Percentiles rank a stretch among this genome's conserved stretches.
phyloP scores from a whole-genome alignment of 2,113 vertebrate genomes.

The Catharus minimus region DNA sequence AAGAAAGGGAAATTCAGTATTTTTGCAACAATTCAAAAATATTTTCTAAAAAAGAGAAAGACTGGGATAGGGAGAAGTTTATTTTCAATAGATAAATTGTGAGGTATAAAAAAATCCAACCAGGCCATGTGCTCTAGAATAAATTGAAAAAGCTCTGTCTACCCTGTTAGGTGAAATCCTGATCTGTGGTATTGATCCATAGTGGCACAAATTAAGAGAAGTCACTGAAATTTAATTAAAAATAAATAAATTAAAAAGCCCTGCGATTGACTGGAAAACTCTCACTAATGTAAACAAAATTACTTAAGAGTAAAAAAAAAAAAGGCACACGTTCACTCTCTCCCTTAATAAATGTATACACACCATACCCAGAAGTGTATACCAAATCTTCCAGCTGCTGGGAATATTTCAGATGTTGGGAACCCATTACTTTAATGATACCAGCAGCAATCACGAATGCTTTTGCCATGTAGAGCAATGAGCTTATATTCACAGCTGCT shows the following conservation, averaged over 20 bases:
- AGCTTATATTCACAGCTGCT: background rate
- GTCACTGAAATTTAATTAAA: background rate
- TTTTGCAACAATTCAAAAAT: background rate
- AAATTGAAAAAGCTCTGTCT: background rate
- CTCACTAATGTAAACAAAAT: background rate
- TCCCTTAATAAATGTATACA: background rate
- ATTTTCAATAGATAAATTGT: background rate
- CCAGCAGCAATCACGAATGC: background rate
- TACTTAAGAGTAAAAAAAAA: background rate
- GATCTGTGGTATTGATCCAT: accelerated
- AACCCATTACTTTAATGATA: background rate
- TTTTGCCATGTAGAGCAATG: background rate
- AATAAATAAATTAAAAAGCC: background rate
- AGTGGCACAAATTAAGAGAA: background rate
- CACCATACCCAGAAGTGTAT: background rate
- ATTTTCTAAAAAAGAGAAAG: background rate
- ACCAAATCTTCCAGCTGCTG: background rate
- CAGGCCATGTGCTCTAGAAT: background rate
- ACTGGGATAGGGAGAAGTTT: background rate
- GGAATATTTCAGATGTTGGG: background rate
- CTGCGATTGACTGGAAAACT: background rate
- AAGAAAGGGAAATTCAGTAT: background rate
- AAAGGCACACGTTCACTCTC: background rate
- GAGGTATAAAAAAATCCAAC: background rate
- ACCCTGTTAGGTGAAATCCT: background rate